Base-by-base conservation (phyloP, 1,140 invertebrate genomes). In the Zaprionus vittiger region DNA sequence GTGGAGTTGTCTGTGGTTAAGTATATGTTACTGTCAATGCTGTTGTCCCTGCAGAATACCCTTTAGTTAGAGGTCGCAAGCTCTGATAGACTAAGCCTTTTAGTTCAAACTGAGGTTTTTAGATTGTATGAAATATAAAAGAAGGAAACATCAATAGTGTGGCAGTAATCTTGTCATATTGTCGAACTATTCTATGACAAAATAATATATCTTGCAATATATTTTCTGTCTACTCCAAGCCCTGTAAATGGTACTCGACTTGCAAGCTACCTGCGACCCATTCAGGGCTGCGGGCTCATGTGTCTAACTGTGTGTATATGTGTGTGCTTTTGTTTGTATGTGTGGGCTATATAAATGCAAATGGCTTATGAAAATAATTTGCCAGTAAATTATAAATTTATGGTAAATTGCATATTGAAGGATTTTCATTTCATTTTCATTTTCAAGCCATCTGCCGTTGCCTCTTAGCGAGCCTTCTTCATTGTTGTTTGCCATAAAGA, bases 331-430 rank as follows among this genome's bases (percentile, higher is more conserved):
- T 62, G 47, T 20, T 44, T 57, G 57, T 37, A 52, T 55, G 61
- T 71, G 52, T 38, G 56, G 54, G 57, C 85, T 76, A 82, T 80
- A 86, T 83, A 91, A 91, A 89, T 91, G 89, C 74, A 91, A 91
- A 87, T 91, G 79, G 83, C 87, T 91, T 91, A 86, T 81, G 83
- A 86, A 91, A 86, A 83, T 91, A 86, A 91, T 87, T 91, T 91
- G 81, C 69, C 79, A 75, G 81, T 87, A 91, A 91, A 91, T 89
- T 84, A 84, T 84, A 84, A 87, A 87, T 91, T 82, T 91, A 91
- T 91, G 84, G 83, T 91, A 84, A 91, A 89, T 89, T 86, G 87
- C 87, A 91, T 91, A 91, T 91, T 91, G 87, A 91, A 70, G 80
- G 71, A 83, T 89, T 89, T 89, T n/a, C n/a, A n/a, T n/a, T n/a